A percentile compares a stretch with the other conserved stretches of the same genome.
Conservation (phyloP, 2,888 invertebrate genomes). For the Prosapia bicincta region DNA sequence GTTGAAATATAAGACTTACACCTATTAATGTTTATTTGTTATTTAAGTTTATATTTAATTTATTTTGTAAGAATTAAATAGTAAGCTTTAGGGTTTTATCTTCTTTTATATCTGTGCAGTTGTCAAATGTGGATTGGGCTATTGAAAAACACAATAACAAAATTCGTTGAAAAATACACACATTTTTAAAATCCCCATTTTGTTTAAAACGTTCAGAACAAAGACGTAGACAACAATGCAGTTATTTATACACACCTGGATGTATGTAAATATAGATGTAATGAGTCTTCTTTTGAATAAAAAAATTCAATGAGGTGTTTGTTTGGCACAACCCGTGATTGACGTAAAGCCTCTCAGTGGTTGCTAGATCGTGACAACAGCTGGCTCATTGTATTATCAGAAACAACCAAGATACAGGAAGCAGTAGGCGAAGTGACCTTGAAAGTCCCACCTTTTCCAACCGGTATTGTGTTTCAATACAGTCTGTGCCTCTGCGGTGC, state of each 20-base stretch:
- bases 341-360: not conserved
- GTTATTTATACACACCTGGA: not conserved
- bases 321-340: not conserved
- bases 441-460: not conserved
- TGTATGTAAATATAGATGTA: not conserved
- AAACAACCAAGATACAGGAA: not conserved
- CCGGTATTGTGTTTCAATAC: conserved; percentile 2
- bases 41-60: no score
- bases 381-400: not conserved
- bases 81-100: no score
- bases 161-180: no score
- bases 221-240: not conserved
- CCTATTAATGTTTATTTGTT: no score
- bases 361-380: not conserved
- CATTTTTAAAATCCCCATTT: no score
- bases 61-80: no score
- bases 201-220: no score
- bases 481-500: not conserved
- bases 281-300: not conserved
- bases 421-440: not conserved
- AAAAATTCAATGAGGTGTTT: not conserved
- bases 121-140: no score
- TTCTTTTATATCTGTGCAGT: no score
- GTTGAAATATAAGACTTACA: no score
- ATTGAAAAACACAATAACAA: no score